Evolutionary conservation across 2,113 vertebrate genomes (phyloP).

Genomic region (Psophia crepitans): DNA sequence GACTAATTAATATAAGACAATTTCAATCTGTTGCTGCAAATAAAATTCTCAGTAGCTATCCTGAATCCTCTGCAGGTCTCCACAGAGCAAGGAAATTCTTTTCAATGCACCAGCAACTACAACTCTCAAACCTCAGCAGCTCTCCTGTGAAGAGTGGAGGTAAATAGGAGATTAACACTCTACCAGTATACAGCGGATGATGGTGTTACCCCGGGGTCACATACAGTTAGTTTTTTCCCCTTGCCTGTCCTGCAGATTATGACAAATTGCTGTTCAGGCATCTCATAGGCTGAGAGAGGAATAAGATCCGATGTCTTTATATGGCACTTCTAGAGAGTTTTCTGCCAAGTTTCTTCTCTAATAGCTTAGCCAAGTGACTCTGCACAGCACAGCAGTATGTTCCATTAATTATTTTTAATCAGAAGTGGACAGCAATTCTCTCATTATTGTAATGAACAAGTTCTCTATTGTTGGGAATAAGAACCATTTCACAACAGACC

Average conservation of each 20-base stretch:
- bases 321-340: neutral
- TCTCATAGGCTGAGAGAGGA: neutral
- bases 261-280: neutral
- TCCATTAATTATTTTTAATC: conserved; percentile 2
- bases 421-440: neutral
- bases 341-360: neutral
- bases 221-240: neutral
- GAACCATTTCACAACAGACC: neutral
- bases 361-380: neutral
- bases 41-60: neutral
- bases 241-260: neutral
- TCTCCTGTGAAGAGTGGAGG: neutral
- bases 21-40: neutral
- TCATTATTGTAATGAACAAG: neutral
- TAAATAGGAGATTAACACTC: neutral
- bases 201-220: neutral
- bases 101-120: neutral
- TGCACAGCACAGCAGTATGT: neutral
- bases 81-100: neutral
- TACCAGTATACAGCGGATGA: neutral
- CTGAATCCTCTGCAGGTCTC: neutral
- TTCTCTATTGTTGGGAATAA: neutral
- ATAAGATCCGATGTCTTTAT: neutral
- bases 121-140: neutral
- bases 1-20: neutral